phyloP scores from a whole-genome alignment of 2,888 invertebrate species.

The Pharmacophagus antenor region DNA sequence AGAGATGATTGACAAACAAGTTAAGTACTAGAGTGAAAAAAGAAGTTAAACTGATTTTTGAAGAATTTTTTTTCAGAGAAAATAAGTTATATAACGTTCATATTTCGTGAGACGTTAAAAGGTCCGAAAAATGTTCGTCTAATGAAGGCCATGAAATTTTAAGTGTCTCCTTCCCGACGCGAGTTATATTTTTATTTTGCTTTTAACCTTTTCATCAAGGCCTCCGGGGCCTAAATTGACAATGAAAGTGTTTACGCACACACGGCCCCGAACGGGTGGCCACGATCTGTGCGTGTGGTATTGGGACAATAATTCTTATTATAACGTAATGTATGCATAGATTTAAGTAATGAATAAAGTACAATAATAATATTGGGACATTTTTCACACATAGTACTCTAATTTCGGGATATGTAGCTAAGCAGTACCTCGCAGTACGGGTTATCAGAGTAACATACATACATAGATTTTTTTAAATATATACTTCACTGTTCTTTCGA shows the following conservation, averaged over 20 bases:
- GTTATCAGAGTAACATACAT: too few species aligned
- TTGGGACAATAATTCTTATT: background rate
- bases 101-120: background rate
- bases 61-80: too few species aligned
- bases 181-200: constrained; percentile 26
- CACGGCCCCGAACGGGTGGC: constrained; percentile 2
- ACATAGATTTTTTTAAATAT: too few species aligned
- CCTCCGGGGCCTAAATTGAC: constrained; percentile 25
- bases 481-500: too few species aligned
- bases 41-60: too few species aligned
- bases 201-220: constrained; percentile 26
- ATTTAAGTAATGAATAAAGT: background rate
- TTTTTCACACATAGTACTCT: too few species aligned
- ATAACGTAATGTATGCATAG: too few species aligned
- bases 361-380: too few species aligned
- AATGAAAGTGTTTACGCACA: constrained; percentile 28
- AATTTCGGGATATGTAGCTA: too few species aligned
- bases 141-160: constrained; percentile 29
- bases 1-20: too few species aligned
- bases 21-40: too few species aligned
- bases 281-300: background rate
- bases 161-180: constrained; percentile 5
- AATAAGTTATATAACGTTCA: background rate
- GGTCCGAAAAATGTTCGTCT: background rate
- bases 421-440: too few species aligned